Conservation (phyloP, 2,797 vertebrate genomes). For the Sibirionetta formosa region DNA sequence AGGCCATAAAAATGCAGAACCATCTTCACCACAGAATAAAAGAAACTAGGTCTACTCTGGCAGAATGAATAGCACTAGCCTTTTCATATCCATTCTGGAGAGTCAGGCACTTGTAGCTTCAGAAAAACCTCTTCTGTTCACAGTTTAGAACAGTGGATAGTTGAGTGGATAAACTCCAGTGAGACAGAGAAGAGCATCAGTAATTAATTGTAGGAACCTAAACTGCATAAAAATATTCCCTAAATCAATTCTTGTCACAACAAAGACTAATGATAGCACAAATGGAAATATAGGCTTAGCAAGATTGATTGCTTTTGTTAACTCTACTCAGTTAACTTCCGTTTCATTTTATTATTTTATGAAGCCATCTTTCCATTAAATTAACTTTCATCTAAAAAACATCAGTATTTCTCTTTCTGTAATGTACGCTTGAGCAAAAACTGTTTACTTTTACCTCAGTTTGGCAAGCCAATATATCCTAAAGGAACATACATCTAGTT, state of each 20-base stretch:
- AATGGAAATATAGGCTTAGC: background rate
- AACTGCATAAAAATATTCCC: background rate
- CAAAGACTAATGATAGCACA: background rate
- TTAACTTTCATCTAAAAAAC: constrained; percentile 29
- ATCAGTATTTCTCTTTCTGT: background rate
- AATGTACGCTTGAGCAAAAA: background rate
- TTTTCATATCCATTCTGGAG: background rate
- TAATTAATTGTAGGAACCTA: background rate
- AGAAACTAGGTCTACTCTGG: background rate
- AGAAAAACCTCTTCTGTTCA: background rate
- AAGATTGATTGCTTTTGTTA: constrained; percentile 25
- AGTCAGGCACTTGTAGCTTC: background rate
- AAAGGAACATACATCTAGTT: background rate
- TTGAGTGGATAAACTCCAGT: background rate
- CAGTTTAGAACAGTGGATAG: background rate
- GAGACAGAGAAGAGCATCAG: background rate
- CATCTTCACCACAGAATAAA: background rate
- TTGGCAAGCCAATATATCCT: background rate
- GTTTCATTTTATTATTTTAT: constrained; percentile 31
- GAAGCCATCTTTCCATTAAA: background rate
- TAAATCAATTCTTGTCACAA: constrained; percentile 28
- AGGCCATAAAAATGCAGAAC: background rate
- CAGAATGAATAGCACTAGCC: background rate
- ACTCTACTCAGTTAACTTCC: background rate
- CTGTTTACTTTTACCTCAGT: background rate